Evolutionary conservation across 2,888 invertebrate species (phyloP).

Genomic region (Onthophagus sagittarius): DNA sequence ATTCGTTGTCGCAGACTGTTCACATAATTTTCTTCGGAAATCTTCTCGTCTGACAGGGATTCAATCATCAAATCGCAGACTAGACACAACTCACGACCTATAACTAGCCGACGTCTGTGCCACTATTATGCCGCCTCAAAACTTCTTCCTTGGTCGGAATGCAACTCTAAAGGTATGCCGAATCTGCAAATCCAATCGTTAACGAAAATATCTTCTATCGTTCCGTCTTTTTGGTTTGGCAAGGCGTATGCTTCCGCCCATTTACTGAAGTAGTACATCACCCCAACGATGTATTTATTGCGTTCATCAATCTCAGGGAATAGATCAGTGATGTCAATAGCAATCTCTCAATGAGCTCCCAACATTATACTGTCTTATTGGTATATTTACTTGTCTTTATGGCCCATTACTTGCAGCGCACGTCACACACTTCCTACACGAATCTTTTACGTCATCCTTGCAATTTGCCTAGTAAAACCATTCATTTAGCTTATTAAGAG

Average conservation of each 20-base stretch:
- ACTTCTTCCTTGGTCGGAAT: not conserved
- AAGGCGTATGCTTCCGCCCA: not conserved
- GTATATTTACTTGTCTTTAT: not conserved
- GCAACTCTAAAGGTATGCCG: too few species aligned
- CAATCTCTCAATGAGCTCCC: not conserved
- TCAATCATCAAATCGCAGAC: not conserved
- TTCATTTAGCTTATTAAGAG: conserved; percentile 22
- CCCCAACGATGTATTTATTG: too few species aligned
- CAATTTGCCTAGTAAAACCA: conserved; percentile 6
- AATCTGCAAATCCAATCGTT: too few species aligned
- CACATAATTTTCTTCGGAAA: not conserved
- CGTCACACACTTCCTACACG: conserved; percentile 27
- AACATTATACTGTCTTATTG: not conserved
- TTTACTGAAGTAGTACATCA: too few species aligned
- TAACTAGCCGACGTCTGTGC: not conserved
- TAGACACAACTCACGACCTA: not conserved
- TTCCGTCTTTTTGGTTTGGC: too few species aligned
- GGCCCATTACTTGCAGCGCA: conserved; percentile 29
- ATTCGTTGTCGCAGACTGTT: not conserved
- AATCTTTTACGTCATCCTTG: conserved; percentile 10
- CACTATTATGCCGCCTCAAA: too few species aligned
- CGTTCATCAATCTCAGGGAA: not conserved
- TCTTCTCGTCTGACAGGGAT: not conserved
- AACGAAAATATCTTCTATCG: too few species aligned
- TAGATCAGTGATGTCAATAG: not conserved